Evolutionary conservation across 2,797 vertebrate species (phyloP).

Genomic region (Dicrostonyx torquatus): DNA sequence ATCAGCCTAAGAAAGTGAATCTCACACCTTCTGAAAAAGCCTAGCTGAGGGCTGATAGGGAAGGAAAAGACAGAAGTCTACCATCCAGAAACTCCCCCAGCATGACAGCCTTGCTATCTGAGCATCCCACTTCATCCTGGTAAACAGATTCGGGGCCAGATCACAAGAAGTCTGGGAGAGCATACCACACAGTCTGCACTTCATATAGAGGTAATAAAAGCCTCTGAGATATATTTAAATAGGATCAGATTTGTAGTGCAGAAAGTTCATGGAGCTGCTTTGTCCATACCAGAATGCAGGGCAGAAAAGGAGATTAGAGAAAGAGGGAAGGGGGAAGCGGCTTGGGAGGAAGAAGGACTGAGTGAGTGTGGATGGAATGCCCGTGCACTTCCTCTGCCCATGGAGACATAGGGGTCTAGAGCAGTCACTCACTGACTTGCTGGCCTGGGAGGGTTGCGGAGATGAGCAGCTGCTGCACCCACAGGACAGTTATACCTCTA

Average conservation of each 20-base stretch:
- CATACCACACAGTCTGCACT: not conserved
- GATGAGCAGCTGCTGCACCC: not conserved
- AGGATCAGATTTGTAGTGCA: not conserved
- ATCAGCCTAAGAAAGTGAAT: not conserved
- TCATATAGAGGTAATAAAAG: not conserved
- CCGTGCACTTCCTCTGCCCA: not conserved
- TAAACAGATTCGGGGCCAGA: not conserved
- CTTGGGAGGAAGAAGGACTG: not conserved
- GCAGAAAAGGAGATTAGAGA: not conserved
- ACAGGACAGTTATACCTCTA: not conserved
- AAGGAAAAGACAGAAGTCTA: not conserved
- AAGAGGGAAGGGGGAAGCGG: not conserved
- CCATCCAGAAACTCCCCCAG: not conserved
- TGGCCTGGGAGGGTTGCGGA: not conserved
- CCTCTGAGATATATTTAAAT: not conserved
- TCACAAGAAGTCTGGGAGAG: not conserved
- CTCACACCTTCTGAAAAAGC: not conserved
- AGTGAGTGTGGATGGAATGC: not conserved
- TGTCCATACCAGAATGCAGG: not conserved
- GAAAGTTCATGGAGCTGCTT: not conserved
- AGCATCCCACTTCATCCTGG: not conserved
- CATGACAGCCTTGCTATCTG: not conserved
- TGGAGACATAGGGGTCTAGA: not conserved
- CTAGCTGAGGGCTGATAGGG: not conserved
- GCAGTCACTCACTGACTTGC: not conserved